Evolutionary conservation across 2,797 vertebrate genomes (phyloP), one percentile per base, ranked within the genome.

Genomic region (Dipus sagitta): DNA sequence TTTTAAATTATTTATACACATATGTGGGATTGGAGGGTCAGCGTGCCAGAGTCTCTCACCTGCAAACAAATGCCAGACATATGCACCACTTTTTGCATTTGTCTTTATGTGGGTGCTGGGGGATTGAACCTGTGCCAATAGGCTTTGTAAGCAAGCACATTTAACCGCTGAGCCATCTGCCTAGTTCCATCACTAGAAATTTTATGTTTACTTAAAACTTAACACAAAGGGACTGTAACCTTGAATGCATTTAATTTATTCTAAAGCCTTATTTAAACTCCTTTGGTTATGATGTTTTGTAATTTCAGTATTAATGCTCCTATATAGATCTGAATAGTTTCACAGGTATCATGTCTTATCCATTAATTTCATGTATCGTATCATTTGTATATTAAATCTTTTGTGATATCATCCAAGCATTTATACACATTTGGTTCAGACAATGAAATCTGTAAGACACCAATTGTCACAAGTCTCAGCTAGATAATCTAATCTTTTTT

Each of bases 181-280:
- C 47, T 11, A 47, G 47, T 47, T 10, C 47, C 47, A 47, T 75
- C 8, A 75, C 15, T 38, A 65, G 18, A 11, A 54, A 76, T 58
- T 92, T 67, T 67, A 58, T 88, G 30, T 86, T 92, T 92, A 17
- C 9, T 84, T 79, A 17, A 79, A 42, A 88, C 62, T 30, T 54
- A 64, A 79, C 12, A 79, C 20, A 26, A 71, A 81, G 5, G 3
- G 17, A 3, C 38, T 20, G 64, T 58, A 88, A 91, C 85, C 13
- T 18, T 86, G 34, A 92, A 52, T 64, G 28, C 20, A 85, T 21
- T 83, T 47, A 42, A 81, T 70, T 92, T 72, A 38, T 81, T 77
- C 23, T 15, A 34, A 52, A 58, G 11, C 21, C 58, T 30, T 34
- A 54, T 3, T 32, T 20, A 67, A 83, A 15, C 18, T 72, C 17